Evolutionary conservation across 2,797 vertebrate species (phyloP), one percentile per base, ranked within the genome.

Genomic region (Oryzias sinensis): DNA sequence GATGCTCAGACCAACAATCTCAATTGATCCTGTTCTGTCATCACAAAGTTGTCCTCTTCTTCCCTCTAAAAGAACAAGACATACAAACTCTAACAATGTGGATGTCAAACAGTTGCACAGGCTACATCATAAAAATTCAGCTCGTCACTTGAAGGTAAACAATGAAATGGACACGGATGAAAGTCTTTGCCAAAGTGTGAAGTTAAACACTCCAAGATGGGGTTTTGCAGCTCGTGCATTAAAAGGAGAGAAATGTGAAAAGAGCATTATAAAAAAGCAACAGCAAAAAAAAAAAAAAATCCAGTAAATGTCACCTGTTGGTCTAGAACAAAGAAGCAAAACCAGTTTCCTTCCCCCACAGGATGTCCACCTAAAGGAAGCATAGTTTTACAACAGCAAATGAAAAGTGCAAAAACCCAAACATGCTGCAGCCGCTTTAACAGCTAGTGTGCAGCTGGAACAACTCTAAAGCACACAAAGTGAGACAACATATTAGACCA

Each of bases 1-100:
- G 79, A 88, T 87, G 85, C 77, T 72, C 72, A 33, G 79, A 80
- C 79, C 74, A 76, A 70, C 77, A 76, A 82, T 89, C 77, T 78
- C 71, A 77, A 88, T 86, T 84, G 84, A 87, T 90, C 85, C 68
- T n/a, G 53, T 59, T 68, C 75, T 87, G 89, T 89, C 86, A 87
- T 85, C 87, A 79, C 77, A 56, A 84, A 81, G 54, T 85, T 84
- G 53, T 58, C 65, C 49, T 77, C 65, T 84, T 73, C 68, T 65
- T 70, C 8, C 71, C 62, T 65, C 13, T 44, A 72, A 67, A 73
- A 51, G 6, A 17, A 48, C 43, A 22, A 37, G 33, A 11, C 33
- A 37, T 37, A 11, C 33, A 37, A 37, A 37, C 33, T 37, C 9
- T 11, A 37, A 37, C n/a, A 44, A 2, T 3, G 43, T 17, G 7